Percentiles rank a stretch among this genome's conserved stretches.
Evolutionary conservation across 2,888 invertebrate genomes (phyloP).

Genomic region (Sclerodermus sp.): DNA sequence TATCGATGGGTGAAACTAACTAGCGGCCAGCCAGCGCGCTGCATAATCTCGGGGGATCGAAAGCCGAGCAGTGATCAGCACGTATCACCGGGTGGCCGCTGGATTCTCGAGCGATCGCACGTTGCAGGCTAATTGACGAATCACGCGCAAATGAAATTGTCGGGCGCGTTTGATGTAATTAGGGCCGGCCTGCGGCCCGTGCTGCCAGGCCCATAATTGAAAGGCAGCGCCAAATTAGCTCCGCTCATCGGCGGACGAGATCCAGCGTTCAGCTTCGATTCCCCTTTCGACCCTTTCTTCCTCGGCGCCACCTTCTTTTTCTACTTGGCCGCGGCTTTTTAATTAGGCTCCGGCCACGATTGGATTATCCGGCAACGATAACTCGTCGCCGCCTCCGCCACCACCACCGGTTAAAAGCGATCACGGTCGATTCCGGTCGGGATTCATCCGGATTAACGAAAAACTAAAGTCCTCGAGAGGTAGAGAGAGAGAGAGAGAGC

Average conservation of each 20-base stretch:
- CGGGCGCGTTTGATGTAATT: slow-evolving; percentile 44
- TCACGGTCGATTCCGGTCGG: not conserved
- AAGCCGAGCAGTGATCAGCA: not conserved
- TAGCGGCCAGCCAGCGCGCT: not conserved
- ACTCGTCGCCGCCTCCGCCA: too few relatives aligned
- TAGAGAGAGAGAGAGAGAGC: not conserved
- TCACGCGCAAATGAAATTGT: slow-evolving; percentile 40
- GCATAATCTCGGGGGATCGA: not conserved
- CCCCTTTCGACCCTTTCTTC: not conserved
- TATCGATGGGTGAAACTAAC: not conserved
- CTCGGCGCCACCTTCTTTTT: not conserved
- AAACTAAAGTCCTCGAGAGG: slow-evolving; percentile 1
- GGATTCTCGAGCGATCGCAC: slow-evolving; percentile 15
- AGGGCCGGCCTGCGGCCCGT: slow-evolving; percentile 13
- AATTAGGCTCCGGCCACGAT: slow-evolving; percentile 21
- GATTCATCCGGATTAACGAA: not conserved
- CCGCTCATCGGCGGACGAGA: not conserved
- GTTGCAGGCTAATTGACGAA: slow-evolving; percentile 38
- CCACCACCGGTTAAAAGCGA: slow-evolving; percentile 1
- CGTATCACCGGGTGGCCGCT: not conserved
- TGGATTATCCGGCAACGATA: slow-evolving; percentile 24
- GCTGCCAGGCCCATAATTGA: slow-evolving; percentile 29
- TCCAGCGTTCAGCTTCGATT: not conserved
- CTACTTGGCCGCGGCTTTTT: slow-evolving; percentile 17
- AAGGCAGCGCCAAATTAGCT: slow-evolving; percentile 29